phyloP scores from a whole-genome alignment of 2,888 invertebrate species.

The Drosophila prostipennis region DNA sequence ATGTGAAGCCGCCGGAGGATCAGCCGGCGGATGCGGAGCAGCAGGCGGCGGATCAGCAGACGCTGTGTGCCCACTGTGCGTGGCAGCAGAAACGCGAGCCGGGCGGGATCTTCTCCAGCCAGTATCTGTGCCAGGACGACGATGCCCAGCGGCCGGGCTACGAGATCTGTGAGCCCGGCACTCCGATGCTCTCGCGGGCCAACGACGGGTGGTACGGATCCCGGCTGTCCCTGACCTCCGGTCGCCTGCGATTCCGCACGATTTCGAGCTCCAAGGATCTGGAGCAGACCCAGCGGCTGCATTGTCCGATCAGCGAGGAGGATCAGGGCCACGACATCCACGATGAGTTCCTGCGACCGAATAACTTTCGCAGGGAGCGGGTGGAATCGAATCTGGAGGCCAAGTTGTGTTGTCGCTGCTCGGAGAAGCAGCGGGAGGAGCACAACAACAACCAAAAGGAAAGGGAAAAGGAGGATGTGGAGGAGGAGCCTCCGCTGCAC shows the following conservation, averaged over 20 bases:
- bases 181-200: constrained; percentile 87
- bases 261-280: constrained; percentile 78
- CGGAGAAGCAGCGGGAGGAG: constrained; percentile 67
- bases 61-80: constrained; percentile 77
- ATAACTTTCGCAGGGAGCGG: constrained; percentile 81
- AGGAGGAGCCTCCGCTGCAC: constrained; percentile 15
- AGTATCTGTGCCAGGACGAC: constrained; percentile 86
- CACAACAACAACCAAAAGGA: constrained; percentile 42
- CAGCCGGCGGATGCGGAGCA: constrained; percentile 3
- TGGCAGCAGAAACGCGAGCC: constrained; percentile 75
- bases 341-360: constrained; percentile 76
- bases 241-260: constrained; percentile 67
- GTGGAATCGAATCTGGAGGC: constrained; percentile 74
- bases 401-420: constrained; percentile 73
- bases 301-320: constrained; percentile 69
- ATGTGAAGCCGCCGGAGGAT: constrained; percentile 80
- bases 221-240: constrained; percentile 72
- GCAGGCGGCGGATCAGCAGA: constrained; percentile 30
- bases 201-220: constrained; percentile 84
- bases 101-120: constrained; percentile 85
- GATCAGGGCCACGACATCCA: constrained; percentile 30
- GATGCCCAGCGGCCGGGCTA: constrained; percentile 87
- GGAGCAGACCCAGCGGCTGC: constrained; percentile 67
- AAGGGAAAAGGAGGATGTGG: constrained; percentile 3
- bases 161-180: constrained; percentile 88